Evolutionary conservation across 2,113 vertebrate genomes (phyloP), one percentile per base, ranked within the genome.

Genomic region (Bubo bubo): DNA sequence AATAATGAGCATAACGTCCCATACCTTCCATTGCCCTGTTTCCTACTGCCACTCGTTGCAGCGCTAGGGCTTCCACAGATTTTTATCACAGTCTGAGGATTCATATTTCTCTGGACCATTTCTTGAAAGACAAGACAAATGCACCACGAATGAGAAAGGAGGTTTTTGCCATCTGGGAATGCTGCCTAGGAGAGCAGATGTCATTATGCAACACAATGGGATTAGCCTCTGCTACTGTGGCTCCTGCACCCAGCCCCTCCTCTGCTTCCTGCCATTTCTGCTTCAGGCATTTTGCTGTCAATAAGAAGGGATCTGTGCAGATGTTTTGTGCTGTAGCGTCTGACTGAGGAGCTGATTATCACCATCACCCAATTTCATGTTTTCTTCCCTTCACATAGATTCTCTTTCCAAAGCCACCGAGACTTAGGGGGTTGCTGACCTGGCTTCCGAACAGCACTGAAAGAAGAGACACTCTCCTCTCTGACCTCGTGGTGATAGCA

Each of bases 291-390:
- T 87, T 87, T 47, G 7, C 43, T 5, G 1, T 59, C 63, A 77
- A 27, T 66, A 53, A 45, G 59, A 62, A 88, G 26, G 11, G 56
- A 63, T 63, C 52, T 30, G 32, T 35, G 43, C 23, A 60, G 34
- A 18, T 1, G 4, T 60, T 79, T 55, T 3, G 0, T 37, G 45
- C 27, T 47, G n/a, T 35, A 52, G 14, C 4, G 1, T 14, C 26
- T 93, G 67, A 63, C 20, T 59, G 37, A 89, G 35, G 13, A 92
- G 39, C 11, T 58, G 24, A 50, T 45, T 41, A 37, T 37, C n/a
- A 34, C 22, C 26, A 34, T 63, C 60, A 68, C 8, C 12, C 3
- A 2, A 3, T 62, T 63, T 49, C 37, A 37, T 0, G 0, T 37
- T 53, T 86, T 63, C 37, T 77, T 77, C 15, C 50, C 19, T 55